Conservation (phyloP, 2,888 invertebrate genomes). For the Brachyopa scutellaris region DNA sequence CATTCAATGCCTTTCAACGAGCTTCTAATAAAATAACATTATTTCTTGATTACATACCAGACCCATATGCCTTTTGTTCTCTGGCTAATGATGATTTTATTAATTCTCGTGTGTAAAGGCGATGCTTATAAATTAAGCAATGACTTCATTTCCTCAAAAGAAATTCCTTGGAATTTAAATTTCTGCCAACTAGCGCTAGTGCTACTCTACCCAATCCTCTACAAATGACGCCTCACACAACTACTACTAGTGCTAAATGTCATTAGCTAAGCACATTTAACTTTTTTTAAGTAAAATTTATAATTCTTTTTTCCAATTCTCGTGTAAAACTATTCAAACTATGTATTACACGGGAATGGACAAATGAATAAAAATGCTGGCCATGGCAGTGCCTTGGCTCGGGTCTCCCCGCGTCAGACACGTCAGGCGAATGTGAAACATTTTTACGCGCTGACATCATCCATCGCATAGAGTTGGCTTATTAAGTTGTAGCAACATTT, state of each 20-base stretch:
- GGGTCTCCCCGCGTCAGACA: not conserved
- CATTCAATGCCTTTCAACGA: too few relatives aligned
- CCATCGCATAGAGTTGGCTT: not conserved
- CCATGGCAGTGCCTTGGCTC: constrained; percentile 24
- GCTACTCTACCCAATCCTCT: not conserved
- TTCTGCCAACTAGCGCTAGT: not conserved
- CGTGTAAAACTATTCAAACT: constrained; percentile 36
- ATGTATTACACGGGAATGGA: not conserved
- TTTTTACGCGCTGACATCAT: constrained; percentile 61
- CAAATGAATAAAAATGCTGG: constrained; percentile 19
- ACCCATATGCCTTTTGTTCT: too few relatives aligned
- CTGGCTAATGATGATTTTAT: too few relatives aligned
- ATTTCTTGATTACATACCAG: too few relatives aligned
- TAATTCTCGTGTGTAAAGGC: too few relatives aligned
- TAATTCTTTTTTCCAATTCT: not conserved
- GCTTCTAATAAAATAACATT: too few relatives aligned
- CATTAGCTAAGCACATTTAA: constrained; percentile 36
- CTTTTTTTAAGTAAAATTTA: not conserved
- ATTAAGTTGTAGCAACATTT: constrained; percentile 20
- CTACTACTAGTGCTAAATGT: constrained; percentile 3
- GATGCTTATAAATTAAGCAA: constrained; percentile 4
- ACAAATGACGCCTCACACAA: not conserved
- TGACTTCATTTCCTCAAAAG: constrained; percentile 56
- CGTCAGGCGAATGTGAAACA: constrained; percentile 47
- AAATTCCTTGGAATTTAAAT: constrained; percentile 31